Conservation (phyloP, 23 tunicate genomes). For the Clavelina lepadiformis region DNA sequence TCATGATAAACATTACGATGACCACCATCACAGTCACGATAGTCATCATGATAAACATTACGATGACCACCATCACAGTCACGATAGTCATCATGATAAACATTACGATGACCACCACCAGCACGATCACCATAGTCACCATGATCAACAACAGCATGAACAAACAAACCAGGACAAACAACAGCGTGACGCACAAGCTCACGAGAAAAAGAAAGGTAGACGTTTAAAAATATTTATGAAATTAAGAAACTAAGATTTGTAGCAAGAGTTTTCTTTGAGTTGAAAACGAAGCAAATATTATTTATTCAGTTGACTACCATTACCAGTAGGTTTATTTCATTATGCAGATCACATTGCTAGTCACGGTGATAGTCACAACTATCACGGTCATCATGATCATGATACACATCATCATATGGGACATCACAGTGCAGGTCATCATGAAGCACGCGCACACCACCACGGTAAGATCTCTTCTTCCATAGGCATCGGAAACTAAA, state of each 20-base stretch:
- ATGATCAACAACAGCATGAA: neutral
- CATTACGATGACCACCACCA: constrained; percentile 5
- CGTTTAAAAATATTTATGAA: too few species aligned
- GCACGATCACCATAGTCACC: neutral
- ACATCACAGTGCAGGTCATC: neutral
- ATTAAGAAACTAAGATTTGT: too few species aligned
- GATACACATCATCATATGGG: neutral
- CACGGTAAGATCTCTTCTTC: too few species aligned
- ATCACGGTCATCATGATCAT: constrained; percentile 2
- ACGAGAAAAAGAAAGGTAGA: too few species aligned
- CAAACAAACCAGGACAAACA: neutral
- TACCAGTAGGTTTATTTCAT: too few species aligned
- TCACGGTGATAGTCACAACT: neutral
- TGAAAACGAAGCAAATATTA: too few species aligned
- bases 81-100: neutral
- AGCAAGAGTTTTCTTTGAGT: too few species aligned
- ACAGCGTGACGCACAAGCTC: neutral
- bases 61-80: neutral
- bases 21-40: neutral
- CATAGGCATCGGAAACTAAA: too few species aligned
- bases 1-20: too few species aligned
- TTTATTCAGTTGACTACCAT: too few species aligned
- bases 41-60: neutral
- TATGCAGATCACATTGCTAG: neutral
- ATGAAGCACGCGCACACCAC: too few species aligned